Base-by-base conservation (phyloP, 2,888 invertebrate species). In the Sinopyrophorus schimmeli region DNA sequence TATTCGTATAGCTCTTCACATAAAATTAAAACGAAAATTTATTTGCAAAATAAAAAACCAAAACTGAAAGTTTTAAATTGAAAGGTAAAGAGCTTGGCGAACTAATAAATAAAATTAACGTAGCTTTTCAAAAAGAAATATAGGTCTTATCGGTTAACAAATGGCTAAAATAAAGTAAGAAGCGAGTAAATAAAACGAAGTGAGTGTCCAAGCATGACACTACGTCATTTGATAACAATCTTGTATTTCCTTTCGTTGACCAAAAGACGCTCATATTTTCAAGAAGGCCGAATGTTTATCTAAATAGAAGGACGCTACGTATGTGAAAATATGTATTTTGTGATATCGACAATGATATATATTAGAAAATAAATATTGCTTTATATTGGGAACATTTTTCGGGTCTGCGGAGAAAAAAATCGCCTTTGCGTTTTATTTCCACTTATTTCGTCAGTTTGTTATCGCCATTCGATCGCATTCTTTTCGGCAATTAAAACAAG, bases 171-270 rank as follows among this genome's bases (percentile, higher is more conserved):
- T 64, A 64, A 65, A 66, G 58, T 56, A 59, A 35, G 53, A 62
- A 57, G 55, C 60, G 59, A 63, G 64, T 66, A 64, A 65, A 67
- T 67, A 67, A 65, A 65, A 64, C 63, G 65, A 66, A 64, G 60
- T 61, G 55, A 63, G 63, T 66, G 68, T 67, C 63, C 68, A 64
- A 63, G 58, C 60, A 63, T 61, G 66, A 64, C 66, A 67, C 66
- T 67, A 68, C 66, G 66, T 69, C 64, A 69, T 53, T 48, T 60
- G 72, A 73, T 73, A 72, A 61, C 54, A 63, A 73, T 73, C 72
- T 73, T 70, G 71, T 71, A 73, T 73, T 73, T 73, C 72, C 72
- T 65, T 65, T 41, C 47, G 63, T 58, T 71, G 71, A 70, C 72
- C 71, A 72, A 69, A 71, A 69, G 70, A 65, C 66, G 67, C 57